phyloP scores from a whole-genome alignment of 1,140 invertebrate species.

The Hylaeus volcanicus region DNA sequence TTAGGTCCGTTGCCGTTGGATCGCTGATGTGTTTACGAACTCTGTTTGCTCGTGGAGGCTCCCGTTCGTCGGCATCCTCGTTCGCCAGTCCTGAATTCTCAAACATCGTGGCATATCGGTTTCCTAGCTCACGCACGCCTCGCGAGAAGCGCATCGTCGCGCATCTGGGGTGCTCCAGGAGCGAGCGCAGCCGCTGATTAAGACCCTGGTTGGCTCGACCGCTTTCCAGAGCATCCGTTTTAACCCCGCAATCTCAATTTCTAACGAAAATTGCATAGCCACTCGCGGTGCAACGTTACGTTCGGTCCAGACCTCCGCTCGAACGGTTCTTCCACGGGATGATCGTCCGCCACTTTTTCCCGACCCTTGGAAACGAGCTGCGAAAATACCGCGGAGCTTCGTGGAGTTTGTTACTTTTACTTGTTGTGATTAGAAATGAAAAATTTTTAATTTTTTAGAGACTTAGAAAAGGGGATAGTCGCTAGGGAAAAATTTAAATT shows the following conservation, averaged over 20 bases:
- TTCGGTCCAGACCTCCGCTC: background rate
- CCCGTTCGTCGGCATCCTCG: background rate
- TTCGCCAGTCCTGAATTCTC: background rate
- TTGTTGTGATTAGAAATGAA: too few species aligned
- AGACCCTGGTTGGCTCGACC: background rate
- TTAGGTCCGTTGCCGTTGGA: slow-evolving; percentile 27
- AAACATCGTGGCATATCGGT: slow-evolving; percentile 14
- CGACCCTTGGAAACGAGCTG: background rate
- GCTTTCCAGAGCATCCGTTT: slow-evolving; percentile 28
- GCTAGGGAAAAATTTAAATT: too few species aligned
- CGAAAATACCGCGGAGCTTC: too few species aligned
- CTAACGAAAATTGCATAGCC: slow-evolving; percentile 25
- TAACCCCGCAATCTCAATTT: slow-evolving; percentile 36
- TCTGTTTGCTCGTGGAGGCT: slow-evolving; percentile 32
- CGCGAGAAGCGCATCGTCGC: background rate
- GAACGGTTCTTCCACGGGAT: background rate
- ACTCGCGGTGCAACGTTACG: background rate
- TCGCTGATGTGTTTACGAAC: slow-evolving; percentile 39
- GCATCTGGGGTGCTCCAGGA: background rate
- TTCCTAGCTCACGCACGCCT: slow-evolving; percentile 18
- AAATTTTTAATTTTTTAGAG: too few species aligned
- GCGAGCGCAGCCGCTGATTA: slow-evolving; percentile 17
- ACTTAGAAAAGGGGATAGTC: too few species aligned
- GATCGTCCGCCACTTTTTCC: background rate
- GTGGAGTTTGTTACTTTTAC: too few species aligned